Conservation (phyloP, 2,888 invertebrate species). For the Eueremaeus valkanovi region DNA sequence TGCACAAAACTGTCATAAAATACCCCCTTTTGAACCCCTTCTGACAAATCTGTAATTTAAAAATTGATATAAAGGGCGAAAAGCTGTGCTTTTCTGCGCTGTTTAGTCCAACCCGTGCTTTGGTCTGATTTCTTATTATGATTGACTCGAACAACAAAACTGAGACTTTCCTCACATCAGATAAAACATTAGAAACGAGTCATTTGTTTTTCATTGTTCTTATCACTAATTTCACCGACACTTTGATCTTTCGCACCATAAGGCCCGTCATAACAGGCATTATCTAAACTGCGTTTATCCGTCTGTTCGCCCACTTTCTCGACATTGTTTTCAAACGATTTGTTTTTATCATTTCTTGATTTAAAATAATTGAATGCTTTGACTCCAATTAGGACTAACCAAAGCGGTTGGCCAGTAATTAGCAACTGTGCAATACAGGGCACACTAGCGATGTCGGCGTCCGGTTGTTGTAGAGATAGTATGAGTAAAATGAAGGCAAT, state of each 20-base stretch:
- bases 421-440: slow-evolving; percentile 87
- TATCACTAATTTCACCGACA: neutral
- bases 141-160: too few relatives aligned
- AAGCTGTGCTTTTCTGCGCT: too few relatives aligned
- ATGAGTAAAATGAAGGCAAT: slow-evolving; percentile 80
- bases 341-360: neutral
- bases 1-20: too few relatives aligned
- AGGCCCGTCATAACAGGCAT: neutral
- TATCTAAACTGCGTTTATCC: neutral
- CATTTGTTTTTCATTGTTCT: neutral
- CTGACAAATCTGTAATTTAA: too few relatives aligned
- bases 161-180: neutral
- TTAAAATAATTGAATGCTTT: neutral
- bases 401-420: slow-evolving; percentile 51
- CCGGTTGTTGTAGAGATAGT: slow-evolving; percentile 75
- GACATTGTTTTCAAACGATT: neutral
- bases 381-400: slow-evolving; percentile 32
- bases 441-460: slow-evolving; percentile 60
- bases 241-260: too few relatives aligned
- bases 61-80: too few relatives aligned
- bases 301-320: neutral
- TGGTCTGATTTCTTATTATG: too few relatives aligned
- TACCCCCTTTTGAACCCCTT: too few relatives aligned
- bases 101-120: too few relatives aligned
- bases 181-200: neutral